A percentile compares a stretch with the other conserved stretches of the same genome.
phyloP scores from a whole-genome alignment of 1,140 invertebrate species.

The Lepidurus apus region DNA sequence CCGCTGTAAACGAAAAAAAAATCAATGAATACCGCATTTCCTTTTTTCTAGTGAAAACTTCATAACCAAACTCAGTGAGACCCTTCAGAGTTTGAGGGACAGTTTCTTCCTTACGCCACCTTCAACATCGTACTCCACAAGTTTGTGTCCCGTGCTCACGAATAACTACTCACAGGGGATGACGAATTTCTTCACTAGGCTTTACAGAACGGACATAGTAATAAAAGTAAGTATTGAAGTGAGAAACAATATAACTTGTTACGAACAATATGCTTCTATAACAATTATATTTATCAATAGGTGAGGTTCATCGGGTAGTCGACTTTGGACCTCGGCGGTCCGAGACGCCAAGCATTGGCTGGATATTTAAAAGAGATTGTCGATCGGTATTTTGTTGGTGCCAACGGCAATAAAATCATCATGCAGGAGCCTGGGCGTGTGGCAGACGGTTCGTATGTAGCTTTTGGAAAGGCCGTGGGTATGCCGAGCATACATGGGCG shows the following conservation, averaged over 20 bases:
- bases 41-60: not conserved
- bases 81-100: not conserved
- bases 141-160: not conserved
- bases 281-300: not conserved
- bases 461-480: not conserved
- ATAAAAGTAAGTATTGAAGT: not conserved
- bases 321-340: not conserved
- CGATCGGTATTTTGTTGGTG: not conserved
- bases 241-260: not conserved
- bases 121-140: not conserved
- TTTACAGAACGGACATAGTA: not conserved
- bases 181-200: not conserved
- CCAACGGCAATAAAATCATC: not conserved
- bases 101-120: not conserved
- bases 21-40: not conserved
- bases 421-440: not conserved
- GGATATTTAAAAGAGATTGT: not conserved
- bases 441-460: not conserved
- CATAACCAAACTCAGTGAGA: not conserved
- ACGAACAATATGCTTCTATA: constrained; percentile 24
- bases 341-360: not conserved
- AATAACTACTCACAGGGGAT: not conserved
- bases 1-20: not conserved
- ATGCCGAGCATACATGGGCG: not conserved
- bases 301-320: not conserved